A percentile compares a stretch with the other conserved stretches of the same genome.
Conservation (phyloP, 2,888 invertebrate genomes). For the Diaphora mendica region DNA sequence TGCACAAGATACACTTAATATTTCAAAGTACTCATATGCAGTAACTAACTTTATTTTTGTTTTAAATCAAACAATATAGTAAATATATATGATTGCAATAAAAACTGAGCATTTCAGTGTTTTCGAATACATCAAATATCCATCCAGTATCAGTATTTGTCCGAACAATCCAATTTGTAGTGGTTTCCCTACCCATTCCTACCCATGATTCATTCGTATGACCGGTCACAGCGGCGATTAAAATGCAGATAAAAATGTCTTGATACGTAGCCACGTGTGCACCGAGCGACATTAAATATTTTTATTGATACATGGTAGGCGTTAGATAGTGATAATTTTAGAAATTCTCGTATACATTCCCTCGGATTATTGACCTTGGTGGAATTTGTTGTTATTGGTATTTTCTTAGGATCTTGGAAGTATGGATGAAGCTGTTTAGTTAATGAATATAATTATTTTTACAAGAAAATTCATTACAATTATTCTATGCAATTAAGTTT, state of each 20-base stretch:
- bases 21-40: too few species aligned
- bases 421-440: neutral
- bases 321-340: conserved; percentile 20
- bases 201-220: conserved; percentile 54
- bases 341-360: conserved; percentile 14
- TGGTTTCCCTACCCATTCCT: conserved; percentile 21
- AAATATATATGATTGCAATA: neutral
- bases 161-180: neutral
- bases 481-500: neutral
- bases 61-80: neutral
- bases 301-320: conserved; percentile 27
- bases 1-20: too few species aligned
- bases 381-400: conserved; percentile 1
- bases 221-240: conserved; percentile 57
- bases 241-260: conserved; percentile 60
- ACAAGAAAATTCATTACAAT: neutral
- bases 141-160: neutral
- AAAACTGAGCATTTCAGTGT: neutral
- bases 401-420: neutral
- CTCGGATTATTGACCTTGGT: conserved; percentile 18
- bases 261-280: conserved; percentile 52
- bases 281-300: conserved; percentile 26
- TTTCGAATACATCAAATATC: neutral
- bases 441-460: neutral
- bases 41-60: neutral